Base-by-base conservation (phyloP, 2,888 invertebrate species). In the Pollenia angustigena region DNA sequence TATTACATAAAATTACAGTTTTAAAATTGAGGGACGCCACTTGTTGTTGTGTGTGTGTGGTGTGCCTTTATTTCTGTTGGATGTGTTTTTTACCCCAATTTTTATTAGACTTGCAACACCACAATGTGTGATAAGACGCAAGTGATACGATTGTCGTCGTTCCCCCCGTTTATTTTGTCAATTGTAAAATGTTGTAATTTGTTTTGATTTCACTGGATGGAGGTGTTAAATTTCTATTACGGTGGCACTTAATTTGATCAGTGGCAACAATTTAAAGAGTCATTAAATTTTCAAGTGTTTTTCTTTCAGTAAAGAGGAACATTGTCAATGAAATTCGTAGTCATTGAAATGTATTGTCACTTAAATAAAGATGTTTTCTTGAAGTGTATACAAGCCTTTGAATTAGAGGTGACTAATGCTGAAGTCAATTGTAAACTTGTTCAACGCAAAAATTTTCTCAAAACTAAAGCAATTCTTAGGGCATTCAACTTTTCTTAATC, bases 151-250 rank as follows among this genome's bases (percentile, higher is more conserved):
- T 64, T 10, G 11, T 46, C 0, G 16, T 16, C 9, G 11, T 40
- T 44, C 48, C 40, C 52, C 76, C 64, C 76, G 18, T 32, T 54
- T 42, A 52, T 52, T 23, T 76, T 54, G 14, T 52, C 14, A 52
- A 54, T 62, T 72, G 44, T 56, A 40, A 60, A 40, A 40, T 50
- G 40, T 62, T 48, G 76, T 64, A 64, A 76, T 64, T 54, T 76
- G 54, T 48, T 76, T 66, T 11, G 64, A 64, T 76, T 76, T n/a
- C 52, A 54, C 42, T 75, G 0, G 12, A 40, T 75, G 48, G 18
- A 46, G 75, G 60, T 76, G 52, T 76, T 18, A 64, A 64, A 66
- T 64, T 64, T 66, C 52, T 44, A 76, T 46, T 54, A 40, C 42
- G 14, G 8, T 14, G 23, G n/a, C 52, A 54, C 14, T 50, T 48